These are phyloP conservation scores for Stenchaetothrips biformis DNA, from an alignment of 2,888 invertebrate species.

Conservation along the genomic window DNA sequence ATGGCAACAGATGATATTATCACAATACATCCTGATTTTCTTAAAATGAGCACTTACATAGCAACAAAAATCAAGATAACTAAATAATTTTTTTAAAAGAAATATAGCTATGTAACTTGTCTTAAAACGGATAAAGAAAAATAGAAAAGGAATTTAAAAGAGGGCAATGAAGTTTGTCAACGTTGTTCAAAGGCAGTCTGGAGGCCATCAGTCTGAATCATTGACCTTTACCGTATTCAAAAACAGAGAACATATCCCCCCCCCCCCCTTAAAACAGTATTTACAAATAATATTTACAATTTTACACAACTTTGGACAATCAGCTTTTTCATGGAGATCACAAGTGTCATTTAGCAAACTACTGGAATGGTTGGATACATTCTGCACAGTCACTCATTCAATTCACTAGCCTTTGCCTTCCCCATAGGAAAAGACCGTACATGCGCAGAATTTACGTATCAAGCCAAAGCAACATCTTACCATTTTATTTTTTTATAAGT, in stretches of 20 bases:
- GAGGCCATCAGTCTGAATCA: no score
- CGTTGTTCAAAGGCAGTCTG: no score
- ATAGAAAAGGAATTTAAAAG: background rate
- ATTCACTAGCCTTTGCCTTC: conserved; percentile 24
- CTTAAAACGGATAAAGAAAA: background rate
- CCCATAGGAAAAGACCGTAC: background rate
- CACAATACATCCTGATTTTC: conserved; percentile 4
- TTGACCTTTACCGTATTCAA: no score
- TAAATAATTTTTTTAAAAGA: background rate
- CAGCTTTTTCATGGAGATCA: conserved; percentile 4
- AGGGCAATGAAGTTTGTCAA: no score
- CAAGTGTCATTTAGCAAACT: background rate
- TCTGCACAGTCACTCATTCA: background rate
- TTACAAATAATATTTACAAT: background rate
- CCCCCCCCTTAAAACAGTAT: background rate
- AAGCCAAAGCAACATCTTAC: background rate
- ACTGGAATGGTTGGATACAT: background rate
- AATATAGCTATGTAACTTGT: background rate
- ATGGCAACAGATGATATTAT: conserved; percentile 13
- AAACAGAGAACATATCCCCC: background rate
- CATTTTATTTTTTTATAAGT: background rate
- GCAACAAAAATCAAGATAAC: background rate
- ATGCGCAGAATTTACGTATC: background rate
- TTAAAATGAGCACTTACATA: background rate
- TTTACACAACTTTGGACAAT: background rate